Conservation (phyloP, 2,888 invertebrate genomes). For the Apamea anceps region DNA sequence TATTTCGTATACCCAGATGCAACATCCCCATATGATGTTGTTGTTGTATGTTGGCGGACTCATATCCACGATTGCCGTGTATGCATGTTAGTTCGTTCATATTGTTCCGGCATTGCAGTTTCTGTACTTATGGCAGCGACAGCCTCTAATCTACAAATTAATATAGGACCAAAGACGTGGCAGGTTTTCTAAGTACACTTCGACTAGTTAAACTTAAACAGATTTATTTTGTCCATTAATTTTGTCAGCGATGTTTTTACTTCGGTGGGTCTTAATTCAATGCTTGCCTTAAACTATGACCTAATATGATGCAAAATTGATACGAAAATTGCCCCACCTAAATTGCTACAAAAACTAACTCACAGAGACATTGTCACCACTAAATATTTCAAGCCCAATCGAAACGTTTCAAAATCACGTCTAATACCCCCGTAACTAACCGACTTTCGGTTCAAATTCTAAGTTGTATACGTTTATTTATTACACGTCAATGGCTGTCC, state of each 20-base stretch:
- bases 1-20: background rate
- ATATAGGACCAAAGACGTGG: too few species aligned
- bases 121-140: background rate
- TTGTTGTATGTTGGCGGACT: too few species aligned
- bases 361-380: conserved; percentile 29
- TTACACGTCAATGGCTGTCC: conserved; percentile 82
- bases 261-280: too few species aligned
- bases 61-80: background rate
- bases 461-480: conserved; percentile 80
- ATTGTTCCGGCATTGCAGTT: background rate
- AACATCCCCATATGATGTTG: too few species aligned
- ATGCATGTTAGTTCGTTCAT: background rate
- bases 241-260: too few species aligned
- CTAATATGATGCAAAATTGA: background rate
- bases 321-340: background rate
- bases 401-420: conserved; percentile 43
- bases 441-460: conserved; percentile 60
- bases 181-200: background rate
- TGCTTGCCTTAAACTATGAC: background rate
- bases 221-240: too few species aligned
- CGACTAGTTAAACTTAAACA: background rate
- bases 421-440: conserved; percentile 63
- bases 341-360: background rate
- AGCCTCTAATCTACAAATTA: background rate
- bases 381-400: conserved; percentile 44